Evolutionary conservation across 2,113 vertebrate species (phyloP), one percentile per base, ranked within the genome.

Genomic region (Rhinogobius similis): DNA sequence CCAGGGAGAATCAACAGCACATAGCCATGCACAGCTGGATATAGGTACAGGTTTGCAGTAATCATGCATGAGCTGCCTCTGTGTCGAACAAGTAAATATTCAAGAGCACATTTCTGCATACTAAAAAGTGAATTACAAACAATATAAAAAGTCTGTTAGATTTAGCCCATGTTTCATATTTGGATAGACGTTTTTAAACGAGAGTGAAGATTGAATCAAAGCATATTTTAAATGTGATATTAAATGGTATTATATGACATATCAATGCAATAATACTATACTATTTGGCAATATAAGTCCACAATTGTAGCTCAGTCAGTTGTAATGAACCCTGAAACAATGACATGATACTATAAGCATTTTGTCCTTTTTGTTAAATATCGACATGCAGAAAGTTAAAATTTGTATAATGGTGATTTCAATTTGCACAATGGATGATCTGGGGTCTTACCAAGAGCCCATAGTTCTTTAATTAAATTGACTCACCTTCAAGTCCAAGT

Each of bases 1-100:
- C 82, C 10, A 67, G 81, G 79, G 83, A 80, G 70, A 77, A 85
- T 84, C 82, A 86, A 70, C 82, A 73, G 77, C 78, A 68, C 68
- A 67, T 70, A 44, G 46, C 68, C 61, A 68, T 68, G 72, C 73
- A 82, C 79, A 81, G 76, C 66, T 66, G 55, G 72, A 64, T 44
- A 63, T 75, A 71, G 62, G 73, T 70, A 82, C 78, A 71, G 73
- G 71, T 53, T 67, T 59, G 69, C 50, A 46, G 36, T 66, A 77
- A 68, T 67, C 59, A 74, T 38, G 43, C 68, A n/a, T 12, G 55
- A 78, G 56, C 8, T 0, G 62, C 38, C 68, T 77, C 67, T 72
- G 39, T 67, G 73, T 81, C 64, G 67, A 52, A 7, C 32, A 20
- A n/a, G 59, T 21, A 38, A 66, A 38, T 26, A 61, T 53, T 46